Evolutionary conservation across 2,113 vertebrate genomes (phyloP).

Genomic region (Anoplopoma fimbria): DNA sequence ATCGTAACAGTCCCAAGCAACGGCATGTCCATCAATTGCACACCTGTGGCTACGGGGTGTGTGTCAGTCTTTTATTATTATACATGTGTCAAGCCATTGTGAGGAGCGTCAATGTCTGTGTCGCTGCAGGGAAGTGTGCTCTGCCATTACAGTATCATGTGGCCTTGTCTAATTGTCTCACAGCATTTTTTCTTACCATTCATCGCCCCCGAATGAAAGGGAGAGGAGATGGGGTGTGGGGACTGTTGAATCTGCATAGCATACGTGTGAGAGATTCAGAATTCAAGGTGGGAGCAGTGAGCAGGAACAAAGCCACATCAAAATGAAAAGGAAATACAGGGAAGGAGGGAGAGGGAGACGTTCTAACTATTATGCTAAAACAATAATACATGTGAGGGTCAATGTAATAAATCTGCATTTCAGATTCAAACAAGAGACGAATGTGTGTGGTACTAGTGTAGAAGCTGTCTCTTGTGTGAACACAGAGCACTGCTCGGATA

Average conservation of each 20-base stretch:
- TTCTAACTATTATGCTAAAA: conserved; percentile 27
- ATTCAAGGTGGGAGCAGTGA: conserved; percentile 31
- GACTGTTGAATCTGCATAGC: conserved; percentile 4
- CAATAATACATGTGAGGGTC: conserved; percentile 34
- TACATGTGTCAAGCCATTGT: conserved; percentile 4
- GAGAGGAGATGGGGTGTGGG: conserved; percentile 7
- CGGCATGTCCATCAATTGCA: conserved; percentile 27
- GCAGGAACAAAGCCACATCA: conserved; percentile 25
- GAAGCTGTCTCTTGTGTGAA: conserved; percentile 13
- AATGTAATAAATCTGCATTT: conserved; percentile 27
- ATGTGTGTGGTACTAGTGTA: conserved; percentile 16
- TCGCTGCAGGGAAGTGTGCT: conserved; percentile 19
- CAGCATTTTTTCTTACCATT: conserved; percentile 41
- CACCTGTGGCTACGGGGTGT: not conserved
- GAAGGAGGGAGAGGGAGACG: not conserved
- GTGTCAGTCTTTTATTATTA: conserved; percentile 33
- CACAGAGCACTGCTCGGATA: conserved; percentile 26
- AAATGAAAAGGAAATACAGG: not conserved
- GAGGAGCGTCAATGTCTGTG: conserved; percentile 47
- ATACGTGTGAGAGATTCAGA: conserved; percentile 22
- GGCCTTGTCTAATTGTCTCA: conserved; percentile 68
- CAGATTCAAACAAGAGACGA: conserved; percentile 48
- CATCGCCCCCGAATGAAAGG: conserved; percentile 29
- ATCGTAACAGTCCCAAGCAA: conserved; percentile 14
- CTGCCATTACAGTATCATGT: conserved; percentile 42